Evolutionary conservation across 2,888 invertebrate species (phyloP).

Genomic region (Limnephilus lunatus): DNA sequence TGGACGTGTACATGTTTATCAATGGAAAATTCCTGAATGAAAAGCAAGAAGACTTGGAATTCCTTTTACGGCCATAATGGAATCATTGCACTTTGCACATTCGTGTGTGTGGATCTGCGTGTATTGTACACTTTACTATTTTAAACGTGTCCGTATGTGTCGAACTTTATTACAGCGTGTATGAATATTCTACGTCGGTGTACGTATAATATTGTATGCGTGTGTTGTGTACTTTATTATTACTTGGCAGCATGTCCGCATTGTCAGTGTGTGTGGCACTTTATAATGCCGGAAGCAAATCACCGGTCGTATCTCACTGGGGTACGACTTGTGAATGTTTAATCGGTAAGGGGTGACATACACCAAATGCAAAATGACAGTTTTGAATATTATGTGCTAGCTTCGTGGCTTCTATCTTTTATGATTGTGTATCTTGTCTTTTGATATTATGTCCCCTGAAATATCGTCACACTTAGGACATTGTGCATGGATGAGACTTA

Average conservation of each 20-base stretch:
- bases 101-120: neutral
- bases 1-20: neutral
- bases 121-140: neutral
- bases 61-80: conserved; percentile 41
- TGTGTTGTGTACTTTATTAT: neutral
- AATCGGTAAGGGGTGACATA: conserved; percentile 14
- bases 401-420: neutral
- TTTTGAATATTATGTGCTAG: neutral
- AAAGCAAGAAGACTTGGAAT: neutral
- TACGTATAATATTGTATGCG: too few species aligned
- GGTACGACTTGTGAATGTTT: conserved; percentile 36
- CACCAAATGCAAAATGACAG: conserved; percentile 10
- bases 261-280: neutral
- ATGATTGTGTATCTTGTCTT: neutral
- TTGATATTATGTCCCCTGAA: neutral
- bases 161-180: too few species aligned
- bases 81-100: conserved; percentile 34
- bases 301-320: conserved; percentile 28
- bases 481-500: too few species aligned
- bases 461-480: too few species aligned
- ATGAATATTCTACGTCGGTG: too few species aligned
- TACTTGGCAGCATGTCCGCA: neutral
- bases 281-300: conserved; percentile 25
- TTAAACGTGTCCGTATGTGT: too few species aligned
- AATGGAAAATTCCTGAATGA: conserved; percentile 20